Conservation (phyloP, 2,888 invertebrate species). For the Acrocyrtus sp. region DNA sequence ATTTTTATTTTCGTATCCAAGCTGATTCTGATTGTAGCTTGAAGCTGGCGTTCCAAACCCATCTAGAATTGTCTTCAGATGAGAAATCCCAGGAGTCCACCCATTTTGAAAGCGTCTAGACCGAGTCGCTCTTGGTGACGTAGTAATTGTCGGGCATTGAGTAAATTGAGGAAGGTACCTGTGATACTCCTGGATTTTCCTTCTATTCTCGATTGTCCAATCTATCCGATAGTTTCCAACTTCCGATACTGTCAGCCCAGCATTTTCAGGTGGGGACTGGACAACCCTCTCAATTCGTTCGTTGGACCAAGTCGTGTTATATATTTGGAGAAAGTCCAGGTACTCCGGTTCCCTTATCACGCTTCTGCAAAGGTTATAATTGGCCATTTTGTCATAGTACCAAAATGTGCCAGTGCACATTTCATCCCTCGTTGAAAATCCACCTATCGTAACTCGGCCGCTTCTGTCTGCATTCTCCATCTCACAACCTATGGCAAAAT, state of each 20-base stretch:
- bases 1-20: no score
- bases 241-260: slow-evolving; percentile 17
- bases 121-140: no score
- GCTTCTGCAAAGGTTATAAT: not conserved
- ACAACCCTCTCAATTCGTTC: not conserved
- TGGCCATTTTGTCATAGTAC: slow-evolving; percentile 11
- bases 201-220: slow-evolving; percentile 10
- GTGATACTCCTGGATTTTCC: slow-evolving; percentile 1
- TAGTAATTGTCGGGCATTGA: no score
- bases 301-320: slow-evolving; percentile 22
- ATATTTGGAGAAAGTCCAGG: slow-evolving; percentile 20
- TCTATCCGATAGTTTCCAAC: slow-evolving; percentile 6
- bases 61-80: no score
- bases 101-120: no score
- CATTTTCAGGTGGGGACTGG: not conserved
- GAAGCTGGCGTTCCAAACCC: no score
- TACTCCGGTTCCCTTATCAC: not conserved
- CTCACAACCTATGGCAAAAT: no score
- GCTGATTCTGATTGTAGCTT: no score
- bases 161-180: slow-evolving; percentile 16
- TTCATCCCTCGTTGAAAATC: slow-evolving; percentile 18
- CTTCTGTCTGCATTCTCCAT: not conserved
- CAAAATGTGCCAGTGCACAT: slow-evolving; percentile 18
- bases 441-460: slow-evolving; percentile 15
- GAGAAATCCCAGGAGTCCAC: no score